Conservation (phyloP, 2,797 vertebrate species). For the Chelidonichthys spinosus region DNA sequence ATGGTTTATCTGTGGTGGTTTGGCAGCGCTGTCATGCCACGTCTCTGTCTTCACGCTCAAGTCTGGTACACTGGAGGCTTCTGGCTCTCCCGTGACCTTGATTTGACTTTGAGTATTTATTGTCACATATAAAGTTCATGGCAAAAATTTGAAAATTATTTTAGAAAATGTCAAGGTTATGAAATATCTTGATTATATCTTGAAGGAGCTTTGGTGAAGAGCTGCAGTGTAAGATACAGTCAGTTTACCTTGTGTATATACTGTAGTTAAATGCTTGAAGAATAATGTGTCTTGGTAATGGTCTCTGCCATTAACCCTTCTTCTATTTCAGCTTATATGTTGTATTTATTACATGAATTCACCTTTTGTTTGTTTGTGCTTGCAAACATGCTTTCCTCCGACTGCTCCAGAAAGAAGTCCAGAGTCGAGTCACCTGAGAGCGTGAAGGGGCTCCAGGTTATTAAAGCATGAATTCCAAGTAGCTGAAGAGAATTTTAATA, state of each 20-base stretch:
- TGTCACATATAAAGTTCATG: neutral
- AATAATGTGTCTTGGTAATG: neutral
- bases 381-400: neutral
- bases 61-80: constrained; percentile 2
- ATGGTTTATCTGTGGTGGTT: constrained; percentile 17
- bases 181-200: neutral
- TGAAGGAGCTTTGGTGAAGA: too few relatives aligned
- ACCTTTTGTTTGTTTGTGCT: neutral
- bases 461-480: neutral
- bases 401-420: neutral
- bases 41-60: constrained; percentile 10
- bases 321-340: neutral
- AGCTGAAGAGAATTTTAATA: neutral
- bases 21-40: neutral
- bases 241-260: too few relatives aligned
- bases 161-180: neutral
- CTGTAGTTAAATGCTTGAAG: too few relatives aligned
- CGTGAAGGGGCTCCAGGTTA: neutral
- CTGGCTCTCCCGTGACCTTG: constrained; percentile 8
- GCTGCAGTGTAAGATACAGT: too few relatives aligned
- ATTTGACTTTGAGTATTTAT: constrained; percentile 17
- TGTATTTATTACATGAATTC: neutral
- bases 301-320: neutral
- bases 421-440: neutral
- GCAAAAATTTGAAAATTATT: neutral